Evolutionary conservation across 2,113 vertebrate genomes (phyloP).

Genomic region (Chlamydotis undulata): DNA sequence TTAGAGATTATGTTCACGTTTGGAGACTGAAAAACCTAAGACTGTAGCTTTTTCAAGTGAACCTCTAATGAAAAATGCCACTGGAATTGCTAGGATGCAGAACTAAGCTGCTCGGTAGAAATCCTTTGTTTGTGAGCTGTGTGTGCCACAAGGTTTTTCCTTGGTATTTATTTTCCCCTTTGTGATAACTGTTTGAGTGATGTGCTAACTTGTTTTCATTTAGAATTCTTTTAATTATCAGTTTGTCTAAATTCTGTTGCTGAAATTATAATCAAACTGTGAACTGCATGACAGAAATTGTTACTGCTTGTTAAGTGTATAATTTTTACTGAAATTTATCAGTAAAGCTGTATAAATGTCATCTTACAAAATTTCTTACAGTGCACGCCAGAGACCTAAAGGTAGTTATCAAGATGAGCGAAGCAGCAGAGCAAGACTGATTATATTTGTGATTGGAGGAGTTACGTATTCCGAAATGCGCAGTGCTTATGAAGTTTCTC

Average conservation of each 20-base stretch:
- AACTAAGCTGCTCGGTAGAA: background rate
- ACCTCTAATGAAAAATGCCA: background rate
- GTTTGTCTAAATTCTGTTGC: background rate
- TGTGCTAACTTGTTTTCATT: background rate
- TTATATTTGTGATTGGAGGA: slow-evolving; percentile 94
- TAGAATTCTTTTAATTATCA: background rate
- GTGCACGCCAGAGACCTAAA: slow-evolving; percentile 81
- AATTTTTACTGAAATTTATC: background rate
- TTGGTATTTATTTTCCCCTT: background rate
- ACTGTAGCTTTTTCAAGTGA: background rate
- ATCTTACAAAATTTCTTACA: background rate
- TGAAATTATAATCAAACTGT: background rate
- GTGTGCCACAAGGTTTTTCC: background rate
- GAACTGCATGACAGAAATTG: background rate
- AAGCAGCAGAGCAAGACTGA: slow-evolving; percentile 83
- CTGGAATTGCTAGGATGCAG: background rate
- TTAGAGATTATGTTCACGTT: background rate
- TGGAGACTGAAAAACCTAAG: background rate
- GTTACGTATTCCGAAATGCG: slow-evolving; percentile 92
- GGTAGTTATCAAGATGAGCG: slow-evolving; percentile 81
- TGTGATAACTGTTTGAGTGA: background rate
- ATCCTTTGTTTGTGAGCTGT: background rate
- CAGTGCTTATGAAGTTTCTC: slow-evolving; percentile 90
- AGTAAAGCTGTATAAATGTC: background rate
- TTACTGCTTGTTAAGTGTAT: background rate